A percentile compares a stretch with the other conserved stretches of the same genome.
Conservation (phyloP, 2,113 vertebrate genomes). For the Quiscalus mexicanus region DNA sequence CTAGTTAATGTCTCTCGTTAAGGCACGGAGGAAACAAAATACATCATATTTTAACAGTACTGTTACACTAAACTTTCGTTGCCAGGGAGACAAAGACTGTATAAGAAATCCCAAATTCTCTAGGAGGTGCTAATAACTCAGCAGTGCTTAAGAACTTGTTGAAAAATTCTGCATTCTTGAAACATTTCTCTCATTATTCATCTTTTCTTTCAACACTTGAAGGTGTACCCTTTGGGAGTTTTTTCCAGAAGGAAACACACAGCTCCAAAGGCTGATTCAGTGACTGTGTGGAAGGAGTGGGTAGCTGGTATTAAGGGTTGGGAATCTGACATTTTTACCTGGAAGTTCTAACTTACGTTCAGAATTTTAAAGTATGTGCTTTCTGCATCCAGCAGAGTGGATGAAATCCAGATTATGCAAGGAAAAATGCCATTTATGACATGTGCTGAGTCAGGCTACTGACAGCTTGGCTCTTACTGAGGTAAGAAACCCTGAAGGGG, state of each 20-base stretch:
- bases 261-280: not conserved
- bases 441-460: not conserved
- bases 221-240: not conserved
- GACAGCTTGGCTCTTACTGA: not conserved
- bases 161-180: conserved; percentile 46
- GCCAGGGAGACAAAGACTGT: conserved; percentile 25
- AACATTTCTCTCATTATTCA: not conserved
- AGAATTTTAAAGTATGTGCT: not conserved
- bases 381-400: not conserved
- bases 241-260: not conserved
- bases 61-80: conserved; percentile 55
- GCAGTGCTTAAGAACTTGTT: conserved; percentile 45
- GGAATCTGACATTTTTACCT: not conserved
- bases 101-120: conserved; percentile 56
- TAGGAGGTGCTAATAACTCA: conserved; percentile 63
- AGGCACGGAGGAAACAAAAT: conserved; percentile 27
- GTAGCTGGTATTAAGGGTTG: not conserved
- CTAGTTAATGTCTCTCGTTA: conserved; percentile 32
- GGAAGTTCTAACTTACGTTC: not conserved
- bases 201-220: not conserved
- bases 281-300: not conserved
- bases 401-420: not conserved
- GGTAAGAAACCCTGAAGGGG: not conserved
- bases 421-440: not conserved
- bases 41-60: not conserved